Conservation (phyloP, 2,888 invertebrate species). For the Mantis religiosa region DNA sequence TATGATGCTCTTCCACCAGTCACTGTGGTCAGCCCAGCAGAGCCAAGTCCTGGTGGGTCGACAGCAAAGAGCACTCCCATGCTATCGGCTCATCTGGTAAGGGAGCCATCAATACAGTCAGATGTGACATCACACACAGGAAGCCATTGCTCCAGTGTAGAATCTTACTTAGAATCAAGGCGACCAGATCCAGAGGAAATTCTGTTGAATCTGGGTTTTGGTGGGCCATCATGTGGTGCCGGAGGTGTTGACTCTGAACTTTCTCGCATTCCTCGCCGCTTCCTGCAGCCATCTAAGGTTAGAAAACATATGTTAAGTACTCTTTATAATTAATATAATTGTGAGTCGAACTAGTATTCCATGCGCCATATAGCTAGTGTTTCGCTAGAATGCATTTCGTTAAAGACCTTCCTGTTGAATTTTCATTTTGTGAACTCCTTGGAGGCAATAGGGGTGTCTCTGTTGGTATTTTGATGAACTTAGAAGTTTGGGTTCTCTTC, state of each 20-base stretch:
- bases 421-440: no score
- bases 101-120: slow-evolving; percentile 44
- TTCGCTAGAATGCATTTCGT: no score
- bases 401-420: no score
- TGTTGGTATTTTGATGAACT: no score
- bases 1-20: slow-evolving; percentile 28
- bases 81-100: slow-evolving; percentile 33
- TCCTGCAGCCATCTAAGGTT: slow-evolving; percentile 77
- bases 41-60: neutral
- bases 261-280: slow-evolving; percentile 76
- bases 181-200: slow-evolving; percentile 87
- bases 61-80: neutral
- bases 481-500: no score
- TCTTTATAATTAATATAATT: no score
- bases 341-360: no score
- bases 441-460: no score
- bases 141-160: slow-evolving; percentile 71
- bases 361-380: no score
- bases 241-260: slow-evolving; percentile 57
- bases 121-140: slow-evolving; percentile 40
- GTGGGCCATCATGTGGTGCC: slow-evolving; percentile 34
- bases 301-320: slow-evolving; percentile 29
- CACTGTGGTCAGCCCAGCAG: slow-evolving; percentile 13
- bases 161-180: slow-evolving; percentile 76
- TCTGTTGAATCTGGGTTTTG: slow-evolving; percentile 59